Base-by-base conservation (phyloP, 2,797 vertebrate species). In the Knipowitschia caucasica region DNA sequence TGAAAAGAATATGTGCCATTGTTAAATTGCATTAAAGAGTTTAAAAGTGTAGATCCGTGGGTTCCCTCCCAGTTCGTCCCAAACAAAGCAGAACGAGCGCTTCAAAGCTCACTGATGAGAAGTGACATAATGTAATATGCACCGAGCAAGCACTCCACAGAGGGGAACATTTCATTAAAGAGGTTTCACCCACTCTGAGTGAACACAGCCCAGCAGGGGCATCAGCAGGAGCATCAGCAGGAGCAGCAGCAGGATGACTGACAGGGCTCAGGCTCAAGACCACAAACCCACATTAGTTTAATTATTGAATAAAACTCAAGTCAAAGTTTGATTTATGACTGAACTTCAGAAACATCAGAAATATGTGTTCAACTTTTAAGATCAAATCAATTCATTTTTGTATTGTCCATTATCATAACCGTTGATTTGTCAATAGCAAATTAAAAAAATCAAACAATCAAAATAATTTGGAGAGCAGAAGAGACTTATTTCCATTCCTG, bases 11-110 rank as follows among this genome's bases (percentile, higher is more conserved):
- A 87, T 53, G 81, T 83, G 85, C 72, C 83, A 85, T 87, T 91
- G 90, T 86, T 90, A 91, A 91, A 91, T 91, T 90, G 89, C 86
- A 90, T 91, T 90, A 90, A 89, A 90, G 77, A 85, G 82, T 83
- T 84, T 85, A 74, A 84, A 88, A 86, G 75, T 62, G 68, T 80
- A 62, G 78, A 72, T 70, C 34, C 31, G 58, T 7, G 23, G 33
- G 27, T 50, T 25, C 27, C 50, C 45, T 9, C 7, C 5, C 31
- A 7, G 24, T 51, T 14, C 3, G 23, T 45, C 18, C 15, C 2
- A 40, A 84, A 84, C 76, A 85, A 83, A 79, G 78, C 78, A 50
- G 62, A 68, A 75, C 76, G 73, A 73, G 71, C 43, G 68, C 63
- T 81, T 68, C 69, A 75, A 82, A 77, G 80, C 77, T 81, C 84